Evolutionary conservation across 2,888 invertebrate genomes (phyloP).

Genomic region (Leptinotarsa rubiginosa): DNA sequence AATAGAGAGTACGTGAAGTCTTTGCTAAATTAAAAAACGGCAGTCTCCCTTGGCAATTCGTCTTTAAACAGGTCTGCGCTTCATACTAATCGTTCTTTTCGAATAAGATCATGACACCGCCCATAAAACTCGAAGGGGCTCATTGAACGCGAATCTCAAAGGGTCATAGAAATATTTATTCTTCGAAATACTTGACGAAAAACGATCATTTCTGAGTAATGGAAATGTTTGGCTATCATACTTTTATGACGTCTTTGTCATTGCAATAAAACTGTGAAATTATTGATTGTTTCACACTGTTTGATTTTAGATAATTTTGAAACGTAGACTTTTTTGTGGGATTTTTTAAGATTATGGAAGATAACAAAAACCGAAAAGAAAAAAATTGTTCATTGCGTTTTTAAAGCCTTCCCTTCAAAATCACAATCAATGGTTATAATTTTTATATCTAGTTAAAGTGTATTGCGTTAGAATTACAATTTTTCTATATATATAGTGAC

Average conservation of each 20-base stretch:
- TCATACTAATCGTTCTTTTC: conserved; percentile 26
- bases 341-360: too few species aligned
- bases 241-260: neutral
- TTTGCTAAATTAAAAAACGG: conserved; percentile 23
- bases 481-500: too few species aligned
- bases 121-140: conserved; percentile 22
- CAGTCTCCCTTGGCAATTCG: conserved; percentile 22
- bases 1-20: conserved; percentile 25
- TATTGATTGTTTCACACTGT: too few species aligned
- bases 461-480: too few species aligned
- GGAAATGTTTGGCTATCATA: neutral
- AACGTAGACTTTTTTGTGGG: too few species aligned
- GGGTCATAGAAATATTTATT: conserved; percentile 17
- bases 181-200: neutral
- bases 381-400: too few species aligned
- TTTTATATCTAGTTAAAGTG: too few species aligned
- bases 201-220: neutral
- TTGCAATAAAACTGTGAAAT: too few species aligned
- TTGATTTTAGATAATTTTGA: too few species aligned
- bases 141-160: conserved; percentile 1
- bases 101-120: conserved; percentile 26
- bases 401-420: too few species aligned
- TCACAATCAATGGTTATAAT: too few species aligned
- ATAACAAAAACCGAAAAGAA: too few species aligned
- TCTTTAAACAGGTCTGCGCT: conserved; percentile 22